Evolutionary conservation across 2,113 vertebrate species (phyloP), one percentile per base, ranked within the genome.

Genomic region (Falco punctatus): DNA sequence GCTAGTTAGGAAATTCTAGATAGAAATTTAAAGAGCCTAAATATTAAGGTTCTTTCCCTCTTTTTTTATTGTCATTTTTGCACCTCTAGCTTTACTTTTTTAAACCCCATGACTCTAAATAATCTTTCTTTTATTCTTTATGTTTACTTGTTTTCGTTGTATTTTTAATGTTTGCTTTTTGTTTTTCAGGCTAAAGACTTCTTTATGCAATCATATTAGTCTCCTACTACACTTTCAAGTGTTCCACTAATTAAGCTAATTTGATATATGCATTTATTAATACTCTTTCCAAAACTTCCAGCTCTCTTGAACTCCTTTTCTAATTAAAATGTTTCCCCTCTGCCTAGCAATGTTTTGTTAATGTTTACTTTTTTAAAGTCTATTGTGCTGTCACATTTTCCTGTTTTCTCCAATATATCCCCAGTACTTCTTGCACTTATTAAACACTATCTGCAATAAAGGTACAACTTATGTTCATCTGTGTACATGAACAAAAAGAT

Each of bases 231-330:
- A 46, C 19, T 78, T 84, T 91, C 38, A 87, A 94, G 61, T 87
- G 40, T 84, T 81, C 70, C 19, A 4, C 85, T 94, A 95, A 92
- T 95, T 78, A 95, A 91, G 48, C 58, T 92, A 71, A 94, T 95
- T 94, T 87, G n/a, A 79, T 85, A 84, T 80, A 92, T 65, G 69
- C 21, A 69, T 91, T 92, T 94, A 57, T 78, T 77, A 78, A 70
- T 83, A 26, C 11, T 49, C 22, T 51, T 88, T 58, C 40, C 13
- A 83, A 88, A 94, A 83, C 66, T 81, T 91, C 16, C 16, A 72
- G 11, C 44, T 61, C 46, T 86, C 38, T 91, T 6, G 13, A 35
- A 72, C 12, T 92, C 21, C 10, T 77, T 90, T 92, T 85, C 30
- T 75, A 64, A 88, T 91, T 89, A 72, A 70, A 92, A 55, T 81